phyloP scores from a whole-genome alignment of 2,888 invertebrate genomes.

The Eristalinus aeneus region DNA sequence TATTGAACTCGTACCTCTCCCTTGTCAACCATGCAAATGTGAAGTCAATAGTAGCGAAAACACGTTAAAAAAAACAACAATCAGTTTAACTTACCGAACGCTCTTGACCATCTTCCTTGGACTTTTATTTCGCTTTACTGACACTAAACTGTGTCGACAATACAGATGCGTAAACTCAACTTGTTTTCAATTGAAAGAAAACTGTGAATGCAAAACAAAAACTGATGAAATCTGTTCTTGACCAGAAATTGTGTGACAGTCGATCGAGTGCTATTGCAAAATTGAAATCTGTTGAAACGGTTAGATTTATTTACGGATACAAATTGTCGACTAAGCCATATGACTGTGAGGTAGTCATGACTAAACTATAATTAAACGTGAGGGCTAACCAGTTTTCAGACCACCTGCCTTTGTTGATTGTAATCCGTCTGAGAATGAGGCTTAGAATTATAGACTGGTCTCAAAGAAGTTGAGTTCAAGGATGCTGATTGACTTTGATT shows the following conservation, averaged over 20 bases:
- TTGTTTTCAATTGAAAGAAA: neutral
- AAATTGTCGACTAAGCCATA: neutral
- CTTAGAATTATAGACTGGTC: neutral
- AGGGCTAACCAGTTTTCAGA: neutral
- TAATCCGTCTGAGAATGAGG: neutral
- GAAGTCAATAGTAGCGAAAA: neutral
- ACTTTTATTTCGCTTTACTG: neutral
- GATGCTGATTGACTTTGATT: neutral
- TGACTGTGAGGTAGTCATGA: neutral
- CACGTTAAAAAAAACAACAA: neutral
- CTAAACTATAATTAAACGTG: neutral
- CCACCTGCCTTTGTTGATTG: neutral
- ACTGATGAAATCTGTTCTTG: neutral
- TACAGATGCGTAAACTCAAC: neutral
- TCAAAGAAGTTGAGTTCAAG: neutral
- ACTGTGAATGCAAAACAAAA: neutral
- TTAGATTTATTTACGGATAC: neutral
- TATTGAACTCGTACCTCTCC: neutral
- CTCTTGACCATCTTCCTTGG: slow-evolving; percentile 10
- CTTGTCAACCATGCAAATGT: neutral
- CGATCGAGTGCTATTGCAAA: neutral
- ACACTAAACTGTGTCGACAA: neutral
- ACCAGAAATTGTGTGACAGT: neutral
- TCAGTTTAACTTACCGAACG: neutral
- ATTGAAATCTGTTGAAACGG: no score